Conservation (phyloP, 2,113 vertebrate genomes). For the Prunella fulvescens region DNA sequence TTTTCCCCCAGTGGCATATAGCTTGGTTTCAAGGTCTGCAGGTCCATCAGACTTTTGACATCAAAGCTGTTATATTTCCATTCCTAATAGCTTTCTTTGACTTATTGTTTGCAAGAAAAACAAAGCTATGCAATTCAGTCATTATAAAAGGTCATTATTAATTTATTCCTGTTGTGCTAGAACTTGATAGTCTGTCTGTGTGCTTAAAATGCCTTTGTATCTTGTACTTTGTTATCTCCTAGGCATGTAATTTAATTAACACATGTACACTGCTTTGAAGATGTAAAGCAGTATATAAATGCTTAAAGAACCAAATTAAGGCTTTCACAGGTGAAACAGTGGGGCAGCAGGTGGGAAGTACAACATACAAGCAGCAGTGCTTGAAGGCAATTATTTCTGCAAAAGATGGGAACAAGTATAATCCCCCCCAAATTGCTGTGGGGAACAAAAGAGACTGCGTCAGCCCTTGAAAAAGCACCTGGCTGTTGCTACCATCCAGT, state of each 20-base stretch:
- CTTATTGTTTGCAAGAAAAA: not conserved
- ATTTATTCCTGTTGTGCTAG: slow-evolving; percentile 55
- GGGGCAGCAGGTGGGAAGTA: not conserved
- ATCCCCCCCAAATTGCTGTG: not conserved
- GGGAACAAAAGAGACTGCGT: not conserved
- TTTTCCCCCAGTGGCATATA: not conserved
- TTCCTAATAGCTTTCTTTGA: not conserved
- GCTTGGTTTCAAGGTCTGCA: not conserved
- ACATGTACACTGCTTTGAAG: slow-evolving; percentile 43
- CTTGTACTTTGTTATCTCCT: slow-evolving; percentile 54
- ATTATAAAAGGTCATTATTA: slow-evolving; percentile 57
- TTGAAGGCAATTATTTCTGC: not conserved
- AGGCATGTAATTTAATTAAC: slow-evolving; percentile 63
- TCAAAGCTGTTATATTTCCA: not conserved
- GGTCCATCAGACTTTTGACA: not conserved
- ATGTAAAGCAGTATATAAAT: slow-evolving; percentile 4
- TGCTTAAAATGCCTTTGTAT: slow-evolving; percentile 53
- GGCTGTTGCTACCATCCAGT: not conserved
- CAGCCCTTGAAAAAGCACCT: not conserved
- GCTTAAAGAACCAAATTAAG: slow-evolving; percentile 32
- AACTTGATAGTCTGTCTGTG: slow-evolving; percentile 51
- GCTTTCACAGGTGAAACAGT: not conserved
- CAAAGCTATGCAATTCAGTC: slow-evolving; percentile 30
- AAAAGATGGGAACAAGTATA: not conserved
- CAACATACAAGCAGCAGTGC: not conserved